Base-by-base conservation (phyloP, 1,140 invertebrate species). In the Habropoda laboriosa region DNA sequence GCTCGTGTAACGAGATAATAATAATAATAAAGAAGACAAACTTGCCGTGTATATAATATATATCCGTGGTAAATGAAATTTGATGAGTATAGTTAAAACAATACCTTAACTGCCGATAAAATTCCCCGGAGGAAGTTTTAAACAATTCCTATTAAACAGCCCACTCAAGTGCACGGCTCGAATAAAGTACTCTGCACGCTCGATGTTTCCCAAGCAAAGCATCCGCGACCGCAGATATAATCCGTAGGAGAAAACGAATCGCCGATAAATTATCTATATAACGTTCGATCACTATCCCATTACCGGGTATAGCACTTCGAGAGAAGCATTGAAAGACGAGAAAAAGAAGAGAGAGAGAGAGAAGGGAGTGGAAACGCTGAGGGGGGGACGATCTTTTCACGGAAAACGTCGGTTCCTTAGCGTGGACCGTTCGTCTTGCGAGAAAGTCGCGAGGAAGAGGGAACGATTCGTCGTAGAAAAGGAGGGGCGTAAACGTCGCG, bases 391-490 rank as follows among this genome's bases (percentile, higher is more conserved):
- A 71, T 71, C 68, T 77, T 61, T 49, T 61, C 61, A 63, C 55
- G 63, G 18, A 40, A 60, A 81, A 81, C 83, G 71, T 83, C 61
- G 61, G 47, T 73, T 70, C 63, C 66, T 75, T 30, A 45, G 68
- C 60, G 63, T 49, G 35, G 75, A 75, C 68, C 79, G 75, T 86
- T 79, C 82, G 80, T 82, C 79, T 82, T 77, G 24, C 42, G 72
- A 68, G 68, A 53, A 57, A 78, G 79, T 63, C 68, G 45, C 32
- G 10, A 47, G 32, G 42, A 75, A 60, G 55, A 72, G 16, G 64
- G 27, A 49, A 68, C 35, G 49, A 75, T 81, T 76, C 72, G 53
- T 63, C 35, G 76, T n/a, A n/a, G 51, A 79, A 82, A 76, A 82
- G 75, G 70, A 81, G 51, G 40, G 61, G 24, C 83, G 57, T 80